Evolutionary conservation across 2,113 vertebrate species (phyloP).

Genomic region (Potamarius usumacintae): DNA sequence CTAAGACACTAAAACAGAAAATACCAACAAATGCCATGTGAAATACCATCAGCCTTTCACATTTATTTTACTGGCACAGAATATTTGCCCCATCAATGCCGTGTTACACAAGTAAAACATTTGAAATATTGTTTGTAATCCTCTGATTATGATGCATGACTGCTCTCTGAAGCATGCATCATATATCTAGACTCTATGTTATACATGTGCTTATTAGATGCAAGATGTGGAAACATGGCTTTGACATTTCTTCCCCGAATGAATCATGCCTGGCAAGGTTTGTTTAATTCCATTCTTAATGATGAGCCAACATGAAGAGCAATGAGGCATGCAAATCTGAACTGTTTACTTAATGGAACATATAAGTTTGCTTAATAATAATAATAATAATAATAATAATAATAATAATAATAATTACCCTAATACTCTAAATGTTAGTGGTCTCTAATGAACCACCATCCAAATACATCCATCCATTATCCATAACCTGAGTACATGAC

Average conservation of each 20-base stretch:
- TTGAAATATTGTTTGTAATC: conserved; percentile 11
- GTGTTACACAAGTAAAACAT: background rate
- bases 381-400: background rate
- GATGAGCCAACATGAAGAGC: background rate
- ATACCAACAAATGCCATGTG: background rate
- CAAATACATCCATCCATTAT: background rate
- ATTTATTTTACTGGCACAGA: background rate
- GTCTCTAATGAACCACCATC: background rate
- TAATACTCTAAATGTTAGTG: background rate
- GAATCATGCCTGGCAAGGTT: background rate
- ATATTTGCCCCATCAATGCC: background rate
- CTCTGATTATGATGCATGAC: conserved; percentile 30
- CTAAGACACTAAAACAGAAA: background rate
- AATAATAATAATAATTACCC: background rate
- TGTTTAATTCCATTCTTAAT: background rate
- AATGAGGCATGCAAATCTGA: background rate
- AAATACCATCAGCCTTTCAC: background rate
- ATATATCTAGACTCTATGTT: conserved; percentile 38
- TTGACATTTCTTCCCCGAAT: background rate
- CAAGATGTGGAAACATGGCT: background rate
- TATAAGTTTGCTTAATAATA: background rate
- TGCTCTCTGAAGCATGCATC: conserved; percentile 29
- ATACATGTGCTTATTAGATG: conserved; percentile 18
- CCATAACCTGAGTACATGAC: background rate
- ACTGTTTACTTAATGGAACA: background rate